Evolutionary conservation across 2,113 vertebrate species (phyloP).

Genomic region (Corydoras sp.): DNA sequence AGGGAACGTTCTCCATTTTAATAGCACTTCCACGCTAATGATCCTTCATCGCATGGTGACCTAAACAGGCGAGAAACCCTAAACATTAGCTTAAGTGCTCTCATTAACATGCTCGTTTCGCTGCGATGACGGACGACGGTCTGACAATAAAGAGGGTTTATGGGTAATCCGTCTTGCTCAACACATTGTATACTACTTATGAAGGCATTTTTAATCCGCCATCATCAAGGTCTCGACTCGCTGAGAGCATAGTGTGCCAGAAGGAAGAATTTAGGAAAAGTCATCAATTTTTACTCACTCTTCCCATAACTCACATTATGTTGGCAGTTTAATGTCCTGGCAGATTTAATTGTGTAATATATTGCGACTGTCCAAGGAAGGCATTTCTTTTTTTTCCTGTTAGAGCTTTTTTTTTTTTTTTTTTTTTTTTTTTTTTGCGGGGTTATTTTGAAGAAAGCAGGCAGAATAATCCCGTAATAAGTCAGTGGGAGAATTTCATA

Average conservation of each 20-base stretch:
- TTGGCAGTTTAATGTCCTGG: slow-evolving; percentile 25
- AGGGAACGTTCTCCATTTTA: slow-evolving; percentile 49
- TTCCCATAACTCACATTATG: slow-evolving; percentile 40
- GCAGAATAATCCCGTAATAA: no score
- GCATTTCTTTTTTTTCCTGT: slow-evolving; percentile 37
- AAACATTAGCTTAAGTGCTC: slow-evolving; percentile 61
- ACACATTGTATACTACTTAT: slow-evolving; percentile 59
- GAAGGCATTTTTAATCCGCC: slow-evolving; percentile 38
- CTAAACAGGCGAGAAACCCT: slow-evolving; percentile 54
- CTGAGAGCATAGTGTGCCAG: slow-evolving; percentile 34
- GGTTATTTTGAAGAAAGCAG: no score
- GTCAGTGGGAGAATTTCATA: no score
- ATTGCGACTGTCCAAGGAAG: slow-evolving; percentile 17
- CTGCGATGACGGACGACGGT: slow-evolving; percentile 48
- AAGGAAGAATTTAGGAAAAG: slow-evolving; percentile 34
- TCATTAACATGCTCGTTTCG: slow-evolving; percentile 51
- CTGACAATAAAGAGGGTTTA: slow-evolving; percentile 56
- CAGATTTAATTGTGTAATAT: slow-evolving; percentile 35
- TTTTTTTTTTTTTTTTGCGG: not conserved
- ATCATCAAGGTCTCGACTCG: slow-evolving; percentile 47
- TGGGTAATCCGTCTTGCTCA: slow-evolving; percentile 56
- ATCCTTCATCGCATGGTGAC: slow-evolving; percentile 51
- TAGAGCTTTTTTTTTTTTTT: not conserved
- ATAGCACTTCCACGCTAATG: slow-evolving; percentile 61
- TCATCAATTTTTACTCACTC: slow-evolving; percentile 21